A percentile compares a stretch with the other conserved stretches of the same genome.
Evolutionary conservation across 1,140 invertebrate genomes (phyloP).

Genomic region (Rhizoglyphus robini): DNA sequence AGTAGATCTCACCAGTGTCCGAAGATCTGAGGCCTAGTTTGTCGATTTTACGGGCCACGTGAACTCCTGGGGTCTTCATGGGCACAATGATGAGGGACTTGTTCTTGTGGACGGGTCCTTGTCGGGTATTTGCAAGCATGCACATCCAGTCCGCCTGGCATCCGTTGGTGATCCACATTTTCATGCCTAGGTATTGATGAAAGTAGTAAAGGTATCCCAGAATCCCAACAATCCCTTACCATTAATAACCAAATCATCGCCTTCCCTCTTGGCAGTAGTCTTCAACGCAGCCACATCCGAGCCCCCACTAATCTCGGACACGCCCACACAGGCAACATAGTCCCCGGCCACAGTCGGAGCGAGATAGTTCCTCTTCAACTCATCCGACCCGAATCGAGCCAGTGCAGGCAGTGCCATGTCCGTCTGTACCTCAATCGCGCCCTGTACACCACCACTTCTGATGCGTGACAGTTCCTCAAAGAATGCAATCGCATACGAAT

Average conservation of each 20-base stretch:
- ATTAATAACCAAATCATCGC: slow-evolving; percentile 44
- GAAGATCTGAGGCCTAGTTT: slow-evolving; percentile 44
- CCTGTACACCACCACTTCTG: slow-evolving; percentile 42
- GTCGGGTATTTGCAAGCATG: slow-evolving; percentile 42
- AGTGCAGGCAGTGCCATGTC: slow-evolving; percentile 36
- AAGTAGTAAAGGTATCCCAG: neutral
- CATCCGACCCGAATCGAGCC: slow-evolving; percentile 42
- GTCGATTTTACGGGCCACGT: slow-evolving; percentile 35
- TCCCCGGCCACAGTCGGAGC: slow-evolving; percentile 44
- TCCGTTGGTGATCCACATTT: slow-evolving; percentile 47
- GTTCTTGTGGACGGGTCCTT: slow-evolving; percentile 37
- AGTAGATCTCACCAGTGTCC: slow-evolving; percentile 45
- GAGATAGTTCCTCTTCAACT: slow-evolving; percentile 44
- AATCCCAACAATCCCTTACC: slow-evolving; percentile 27
- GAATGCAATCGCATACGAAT: slow-evolving; percentile 42
- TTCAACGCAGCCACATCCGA: slow-evolving; percentile 44
- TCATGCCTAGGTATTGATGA: slow-evolving; percentile 26
- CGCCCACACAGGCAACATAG: slow-evolving; percentile 42
- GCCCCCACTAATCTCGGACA: slow-evolving; percentile 43
- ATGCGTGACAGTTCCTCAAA: slow-evolving; percentile 43
- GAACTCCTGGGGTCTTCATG: slow-evolving; percentile 39
- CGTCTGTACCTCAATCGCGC: slow-evolving; percentile 44
- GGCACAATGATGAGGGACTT: slow-evolving; percentile 48
- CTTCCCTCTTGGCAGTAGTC: slow-evolving; percentile 37
- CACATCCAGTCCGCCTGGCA: slow-evolving; percentile 47